These are phyloP conservation scores for Beroe ovata DNA, from an alignment of 37 sponge, comb jelly and placozoan species.

Conservation along the genomic window DNA sequence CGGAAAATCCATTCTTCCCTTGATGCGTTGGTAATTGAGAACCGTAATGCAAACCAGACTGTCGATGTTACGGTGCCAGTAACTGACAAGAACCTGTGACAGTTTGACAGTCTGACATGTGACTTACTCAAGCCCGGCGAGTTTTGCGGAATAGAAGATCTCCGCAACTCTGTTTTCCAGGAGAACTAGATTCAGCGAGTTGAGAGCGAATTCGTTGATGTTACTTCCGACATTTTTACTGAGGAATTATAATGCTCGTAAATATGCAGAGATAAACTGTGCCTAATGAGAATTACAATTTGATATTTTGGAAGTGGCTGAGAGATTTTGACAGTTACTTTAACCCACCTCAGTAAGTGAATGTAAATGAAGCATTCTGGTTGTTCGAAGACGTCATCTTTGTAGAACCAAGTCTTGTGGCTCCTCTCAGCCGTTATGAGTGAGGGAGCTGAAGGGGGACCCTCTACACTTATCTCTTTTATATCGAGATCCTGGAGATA, in stretches of 20 bases:
- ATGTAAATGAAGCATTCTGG: constrained; percentile 35
- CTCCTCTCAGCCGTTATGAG: neutral
- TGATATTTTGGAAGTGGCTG: no score
- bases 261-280: no score
- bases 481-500: constrained; percentile 19
- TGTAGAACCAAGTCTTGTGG: constrained; percentile 46
- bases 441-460: neutral
- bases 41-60: no score
- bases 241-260: no score
- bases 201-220: neutral
- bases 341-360: constrained; percentile 14
- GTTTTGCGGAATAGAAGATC: constrained; percentile 29
- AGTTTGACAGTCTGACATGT: no score
- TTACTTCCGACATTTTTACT: neutral
- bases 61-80: no score
- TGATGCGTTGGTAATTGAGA: no score
- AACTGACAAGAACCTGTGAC: no score
- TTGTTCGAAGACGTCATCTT: constrained; percentile 39
- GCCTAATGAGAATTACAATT: no score
- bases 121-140: constrained; percentile 40
- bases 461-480: neutral
- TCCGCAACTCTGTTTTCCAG: neutral
- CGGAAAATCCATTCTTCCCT: no score
- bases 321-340: no score
- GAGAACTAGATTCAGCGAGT: constrained; percentile 2